Evolutionary conservation across 2,113 vertebrate genomes (phyloP).

Genomic region (Ondatra zibethicus): DNA sequence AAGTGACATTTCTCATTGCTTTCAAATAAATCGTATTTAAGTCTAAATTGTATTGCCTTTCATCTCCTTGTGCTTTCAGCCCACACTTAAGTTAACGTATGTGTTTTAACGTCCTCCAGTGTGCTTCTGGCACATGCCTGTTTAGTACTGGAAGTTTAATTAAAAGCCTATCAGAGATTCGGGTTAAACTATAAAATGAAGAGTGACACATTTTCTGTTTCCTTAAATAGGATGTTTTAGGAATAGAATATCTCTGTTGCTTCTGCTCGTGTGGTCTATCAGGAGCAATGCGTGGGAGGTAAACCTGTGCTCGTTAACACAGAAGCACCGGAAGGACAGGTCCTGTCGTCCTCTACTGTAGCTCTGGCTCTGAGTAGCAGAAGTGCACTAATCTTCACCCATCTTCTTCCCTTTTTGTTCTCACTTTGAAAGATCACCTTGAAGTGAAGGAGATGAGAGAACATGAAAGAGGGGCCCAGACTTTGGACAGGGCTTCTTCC

Average conservation of each 20-base stretch:
- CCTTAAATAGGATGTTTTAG: background rate
- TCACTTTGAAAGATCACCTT: background rate
- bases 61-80: background rate
- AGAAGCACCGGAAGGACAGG: background rate
- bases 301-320: background rate
- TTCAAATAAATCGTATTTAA: background rate
- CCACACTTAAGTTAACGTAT: background rate
- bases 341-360: conserved; percentile 49
- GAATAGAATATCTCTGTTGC: background rate
- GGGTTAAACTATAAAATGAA: background rate
- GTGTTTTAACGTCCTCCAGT: background rate
- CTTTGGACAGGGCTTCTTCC: too few relatives aligned
- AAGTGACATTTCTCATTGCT: conserved; percentile 70
- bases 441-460: background rate
- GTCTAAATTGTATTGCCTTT: background rate
- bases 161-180: background rate
- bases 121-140: background rate
- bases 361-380: background rate
- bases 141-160: background rate
- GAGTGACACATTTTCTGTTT: background rate
- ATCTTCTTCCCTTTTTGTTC: background rate
- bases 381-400: accelerated
- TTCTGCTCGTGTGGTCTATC: background rate
- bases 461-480: accelerated
- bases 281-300: accelerated